Conservation (phyloP, 2,888 invertebrate species). For the Microctonus brassicae region DNA sequence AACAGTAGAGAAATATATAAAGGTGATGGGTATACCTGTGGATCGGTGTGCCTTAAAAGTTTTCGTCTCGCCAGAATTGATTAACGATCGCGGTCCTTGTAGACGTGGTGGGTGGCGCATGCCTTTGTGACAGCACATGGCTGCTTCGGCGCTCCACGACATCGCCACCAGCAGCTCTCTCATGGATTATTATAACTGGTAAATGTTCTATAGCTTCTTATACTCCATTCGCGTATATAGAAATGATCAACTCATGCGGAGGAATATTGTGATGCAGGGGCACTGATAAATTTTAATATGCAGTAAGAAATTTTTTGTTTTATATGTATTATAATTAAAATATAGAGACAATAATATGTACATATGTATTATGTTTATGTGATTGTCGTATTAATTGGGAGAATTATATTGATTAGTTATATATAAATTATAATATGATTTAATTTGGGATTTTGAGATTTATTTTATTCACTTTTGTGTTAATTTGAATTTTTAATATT, state of each 20-base stretch:
- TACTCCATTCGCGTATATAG: not conserved
- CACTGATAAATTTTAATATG: too few relatives aligned
- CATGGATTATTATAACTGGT: conserved; percentile 38
- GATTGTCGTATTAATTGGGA: too few relatives aligned
- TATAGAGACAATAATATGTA: too few relatives aligned
- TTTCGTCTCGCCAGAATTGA: conserved; percentile 67
- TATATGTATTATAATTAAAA: too few relatives aligned
- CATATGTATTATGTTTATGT: too few relatives aligned
- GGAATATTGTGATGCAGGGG: not conserved
- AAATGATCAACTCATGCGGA: not conserved
- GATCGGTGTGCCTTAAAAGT: conserved; percentile 66
- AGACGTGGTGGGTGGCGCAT: conserved; percentile 70
- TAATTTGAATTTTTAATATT: too few relatives aligned
- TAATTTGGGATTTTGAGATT: too few relatives aligned
- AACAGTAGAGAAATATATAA: conserved; percentile 12
- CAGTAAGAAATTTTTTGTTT: too few relatives aligned
- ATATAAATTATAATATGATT: too few relatives aligned
- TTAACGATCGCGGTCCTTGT: conserved; percentile 67
- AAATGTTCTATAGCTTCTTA: not conserved
- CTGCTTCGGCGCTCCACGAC: conserved; percentile 64
- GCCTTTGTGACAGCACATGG: conserved; percentile 68
- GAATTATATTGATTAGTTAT: too few relatives aligned
- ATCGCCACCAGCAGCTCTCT: conserved; percentile 59
- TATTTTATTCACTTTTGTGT: too few relatives aligned
- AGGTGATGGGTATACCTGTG: conserved; percentile 59